Evolutionary conservation across 2,797 vertebrate species (phyloP), one percentile per base, ranked within the genome.

Genomic region (Danio aesculapii): DNA sequence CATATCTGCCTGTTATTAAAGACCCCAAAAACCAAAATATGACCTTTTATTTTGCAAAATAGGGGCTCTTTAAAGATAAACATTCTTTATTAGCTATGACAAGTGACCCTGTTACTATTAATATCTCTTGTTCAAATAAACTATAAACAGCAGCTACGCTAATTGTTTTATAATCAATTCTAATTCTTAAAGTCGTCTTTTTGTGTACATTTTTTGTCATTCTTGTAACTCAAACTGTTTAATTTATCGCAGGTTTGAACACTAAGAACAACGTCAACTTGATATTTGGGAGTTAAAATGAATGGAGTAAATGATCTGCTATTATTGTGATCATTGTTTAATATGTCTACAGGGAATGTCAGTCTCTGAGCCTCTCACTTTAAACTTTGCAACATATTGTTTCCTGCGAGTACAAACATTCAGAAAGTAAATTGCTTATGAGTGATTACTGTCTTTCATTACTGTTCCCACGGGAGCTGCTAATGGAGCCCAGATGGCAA

Each of bases 401-500:
- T 83, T 87, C 83, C 83, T 85, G 87, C 84, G 69, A 85, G 84
- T 88, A 87, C 84, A 88, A 87, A 89, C 86, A 89, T 96, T 81
- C 95, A 95, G 94, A 95, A 95, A 95, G 94, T 96, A 96, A 96
- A 95, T 96, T 94, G 95, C 95, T 95, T 95, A 94, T 95, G 95
- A 96, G 95, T 97, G 96, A 98, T 97, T 97, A 96, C 95, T 95
- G 94, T 95, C 94, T 94, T 97, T 97, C 95, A 97, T 93, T 91
- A 94, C 90, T 93, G 91, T 90, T 95, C 96, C 95, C 96, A 93
- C 92, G 96, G 96, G 97, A 96, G 95, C 94, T 94, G 93, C 95
- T 96, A 95, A 94, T 95, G 94, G 95, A 98, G 95, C 95, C 95
- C 98, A 99, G 97, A 99, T 99, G 98, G 98, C 94, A 96, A 96